Conservation (phyloP, 1,140 invertebrate species). For the Carcinoscorpius rotundicauda region DNA sequence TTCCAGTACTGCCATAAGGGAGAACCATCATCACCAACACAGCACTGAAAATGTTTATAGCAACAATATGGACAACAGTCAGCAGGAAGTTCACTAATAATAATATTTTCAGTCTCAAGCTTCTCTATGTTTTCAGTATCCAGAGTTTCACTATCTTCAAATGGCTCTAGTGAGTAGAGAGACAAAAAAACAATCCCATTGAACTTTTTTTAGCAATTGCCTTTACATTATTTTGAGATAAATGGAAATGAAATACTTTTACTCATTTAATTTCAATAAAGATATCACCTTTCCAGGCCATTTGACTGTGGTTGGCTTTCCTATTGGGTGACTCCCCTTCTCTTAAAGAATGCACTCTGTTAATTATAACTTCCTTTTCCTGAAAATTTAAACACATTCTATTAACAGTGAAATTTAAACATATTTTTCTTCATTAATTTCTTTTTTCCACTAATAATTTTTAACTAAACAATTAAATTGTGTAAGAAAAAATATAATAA, state of each 20-base stretch:
- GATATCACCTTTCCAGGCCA: constrained; percentile 16
- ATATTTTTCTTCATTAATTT: too few relatives aligned
- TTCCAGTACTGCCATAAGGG: constrained; percentile 84
- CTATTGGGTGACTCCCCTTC: constrained; percentile 13
- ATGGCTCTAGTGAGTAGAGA: too few relatives aligned
- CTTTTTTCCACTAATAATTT: too few relatives aligned
- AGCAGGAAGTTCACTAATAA: constrained; percentile 57
- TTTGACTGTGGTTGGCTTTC: constrained; percentile 17
- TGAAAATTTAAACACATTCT: background rate
- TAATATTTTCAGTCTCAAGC: constrained; percentile 19
- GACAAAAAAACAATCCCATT: background rate
- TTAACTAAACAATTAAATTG: too few relatives aligned
- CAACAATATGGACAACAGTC: constrained; percentile 85
- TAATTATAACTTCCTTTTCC: constrained; percentile 12
- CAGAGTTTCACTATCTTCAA: constrained; percentile 13
- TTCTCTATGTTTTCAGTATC: constrained; percentile 24
- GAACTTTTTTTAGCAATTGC: constrained; percentile 13
- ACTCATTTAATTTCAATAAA: constrained; percentile 12
- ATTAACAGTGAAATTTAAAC: too few relatives aligned
- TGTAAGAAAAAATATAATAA: too few relatives aligned
- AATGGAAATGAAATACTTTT: constrained; percentile 6
- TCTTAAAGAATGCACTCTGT: constrained; percentile 12
- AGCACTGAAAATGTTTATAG: constrained; percentile 49
- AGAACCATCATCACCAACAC: constrained; percentile 35
- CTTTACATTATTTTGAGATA: constrained; percentile 10